phyloP scores from a whole-genome alignment of 2,797 vertebrate species.

The Tokudaia tokunoshimensis region DNA sequence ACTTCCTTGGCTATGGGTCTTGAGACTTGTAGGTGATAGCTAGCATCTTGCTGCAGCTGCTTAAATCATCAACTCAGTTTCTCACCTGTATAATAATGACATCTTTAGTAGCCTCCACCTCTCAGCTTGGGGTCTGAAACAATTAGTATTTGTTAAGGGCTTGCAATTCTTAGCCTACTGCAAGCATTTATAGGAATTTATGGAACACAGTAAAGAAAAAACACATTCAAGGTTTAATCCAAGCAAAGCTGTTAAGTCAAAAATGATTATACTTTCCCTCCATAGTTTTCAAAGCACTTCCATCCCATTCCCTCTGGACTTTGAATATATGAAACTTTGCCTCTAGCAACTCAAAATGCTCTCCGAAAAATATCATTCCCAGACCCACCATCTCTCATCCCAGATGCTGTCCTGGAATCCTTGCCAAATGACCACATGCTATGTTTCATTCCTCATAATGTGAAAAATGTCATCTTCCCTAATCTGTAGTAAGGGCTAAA shows the following conservation, averaged over 20 bases:
- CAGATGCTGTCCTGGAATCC: background rate
- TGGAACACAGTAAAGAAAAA: background rate
- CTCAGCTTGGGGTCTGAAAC: background rate
- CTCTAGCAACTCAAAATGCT: background rate
- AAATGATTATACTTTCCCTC: background rate
- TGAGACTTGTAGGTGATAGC: background rate
- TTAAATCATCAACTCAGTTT: background rate
- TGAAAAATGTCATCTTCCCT: background rate
- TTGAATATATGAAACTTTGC: background rate
- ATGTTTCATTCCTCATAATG: background rate
- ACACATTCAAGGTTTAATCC: conserved; percentile 10
- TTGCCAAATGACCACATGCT: background rate
- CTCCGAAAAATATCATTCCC: background rate
- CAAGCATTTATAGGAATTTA: background rate
- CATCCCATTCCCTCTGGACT: background rate
- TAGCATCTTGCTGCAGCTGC: background rate
- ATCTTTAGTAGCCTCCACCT: background rate
- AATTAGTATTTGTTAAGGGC: background rate
- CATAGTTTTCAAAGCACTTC: background rate
- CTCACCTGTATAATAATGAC: background rate
- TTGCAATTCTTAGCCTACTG: background rate
- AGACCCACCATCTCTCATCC: background rate
- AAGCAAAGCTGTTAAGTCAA: background rate
- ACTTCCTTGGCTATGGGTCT: background rate
- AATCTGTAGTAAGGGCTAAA: background rate